Percentiles rank a stretch among this genome's conserved stretches.
phyloP scores from a whole-genome alignment of 2,797 vertebrate species.

The Enteromius radiatus region DNA sequence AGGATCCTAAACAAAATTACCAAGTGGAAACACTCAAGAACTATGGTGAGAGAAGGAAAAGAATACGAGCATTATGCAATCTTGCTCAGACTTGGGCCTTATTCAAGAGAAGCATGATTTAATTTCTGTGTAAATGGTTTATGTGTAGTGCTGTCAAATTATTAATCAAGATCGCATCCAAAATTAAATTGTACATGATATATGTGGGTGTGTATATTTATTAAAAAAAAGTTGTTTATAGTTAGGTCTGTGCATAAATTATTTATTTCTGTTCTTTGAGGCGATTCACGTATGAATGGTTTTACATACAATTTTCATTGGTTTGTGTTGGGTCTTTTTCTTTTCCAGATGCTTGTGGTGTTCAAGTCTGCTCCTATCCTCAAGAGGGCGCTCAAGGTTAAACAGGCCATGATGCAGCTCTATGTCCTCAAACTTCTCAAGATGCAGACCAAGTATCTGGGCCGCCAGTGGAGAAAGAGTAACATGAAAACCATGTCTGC shows the following conservation, averaged over 20 bases:
- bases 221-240: neutral
- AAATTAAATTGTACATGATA: no score
- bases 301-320: neutral
- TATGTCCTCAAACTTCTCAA: constrained; percentile 94
- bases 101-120: neutral
- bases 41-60: constrained; percentile 82
- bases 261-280: neutral
- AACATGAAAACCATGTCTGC: constrained; percentile 99
- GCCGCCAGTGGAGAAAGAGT: constrained; percentile 96
- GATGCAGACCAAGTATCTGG: constrained; percentile 96
- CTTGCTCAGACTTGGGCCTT: neutral
- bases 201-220: no score
- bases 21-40: constrained; percentile 98
- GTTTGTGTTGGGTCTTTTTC: neutral
- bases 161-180: no score
- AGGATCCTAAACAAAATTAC: constrained; percentile 95
- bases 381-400: constrained; percentile 94
- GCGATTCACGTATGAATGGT: neutral
- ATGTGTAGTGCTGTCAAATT: no score
- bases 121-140: neutral
- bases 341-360: constrained; percentile 91
- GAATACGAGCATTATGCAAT: neutral
- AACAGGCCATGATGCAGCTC: constrained; percentile 97
- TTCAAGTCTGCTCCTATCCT: constrained; percentile 96
- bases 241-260: neutral